Evolutionary conservation across 2,797 vertebrate genomes (phyloP), one percentile per base, ranked within the genome.

Genomic region (Lacerta bilineata): DNA sequence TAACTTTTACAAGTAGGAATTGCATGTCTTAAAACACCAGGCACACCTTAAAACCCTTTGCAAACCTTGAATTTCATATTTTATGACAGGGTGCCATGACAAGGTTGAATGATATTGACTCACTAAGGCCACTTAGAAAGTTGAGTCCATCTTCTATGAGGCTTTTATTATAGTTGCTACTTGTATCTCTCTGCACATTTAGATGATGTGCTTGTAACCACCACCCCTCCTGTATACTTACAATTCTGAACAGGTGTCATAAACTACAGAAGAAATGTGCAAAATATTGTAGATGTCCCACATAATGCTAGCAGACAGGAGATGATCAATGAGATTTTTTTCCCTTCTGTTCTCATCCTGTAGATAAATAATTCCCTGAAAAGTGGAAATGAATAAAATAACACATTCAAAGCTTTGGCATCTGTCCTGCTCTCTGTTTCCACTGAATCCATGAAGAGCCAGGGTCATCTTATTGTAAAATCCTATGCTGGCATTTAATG

Each of bases 321-420:
- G 39, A 46, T n/a, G 7, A 83, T 43, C 41, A 68, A 66, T 77
- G 59, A 68, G 15, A 76, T 36, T 25, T 66, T 20, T 13, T 33
- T 18, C 29, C 4, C 18, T 46, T 41, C 23, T 77, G 39, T 25
- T 25, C 29, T 5, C 55, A 11, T 59, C 46, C 33, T 61, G 55
- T 23, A 80, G 33, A 55, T 55, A 33, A 86, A 86, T 6, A 80
- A 18, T 43, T 80, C 36, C 46, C 33, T 72, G 71, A 46, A 59
- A 80, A 87, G 10, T 41, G 66, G 36, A 25, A 72, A 59, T 72
- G 71, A 87, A 72, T 18, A 64, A 64, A 72, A 80, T 39, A 41
- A 13, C 5, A 29, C 33, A 59, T 3, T n/a, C 77, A 79, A 69
- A 5, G 3, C 50, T 1, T 71, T 0, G 20, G 0, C 3, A 71